Evolutionary conservation across 92 coral and sea anemone species (phyloP).

Genomic region (Virgularia gustaviana): DNA sequence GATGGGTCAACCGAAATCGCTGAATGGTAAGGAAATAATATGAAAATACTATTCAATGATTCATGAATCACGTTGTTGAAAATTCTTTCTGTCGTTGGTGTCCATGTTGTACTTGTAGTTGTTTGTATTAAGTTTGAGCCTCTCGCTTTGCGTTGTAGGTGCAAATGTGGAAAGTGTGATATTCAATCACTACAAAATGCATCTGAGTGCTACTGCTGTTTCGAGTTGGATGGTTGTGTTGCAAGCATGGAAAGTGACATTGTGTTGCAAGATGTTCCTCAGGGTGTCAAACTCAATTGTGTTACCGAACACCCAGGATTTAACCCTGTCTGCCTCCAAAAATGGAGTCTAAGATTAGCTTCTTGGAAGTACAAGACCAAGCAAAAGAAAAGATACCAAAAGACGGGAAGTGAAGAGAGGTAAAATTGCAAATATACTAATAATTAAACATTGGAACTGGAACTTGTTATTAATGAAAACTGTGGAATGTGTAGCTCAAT

Average conservation of each 20-base stretch:
- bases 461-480: too few species aligned
- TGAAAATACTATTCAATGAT: too few species aligned
- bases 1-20: constrained; percentile 33
- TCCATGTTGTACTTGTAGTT: neutral
- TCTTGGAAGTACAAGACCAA: constrained; percentile 34
- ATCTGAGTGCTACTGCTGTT: constrained; percentile 61
- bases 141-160: too few species aligned
- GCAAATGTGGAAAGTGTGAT: constrained; percentile 51
- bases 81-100: neutral
- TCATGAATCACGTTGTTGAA: too few species aligned
- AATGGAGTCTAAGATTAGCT: constrained; percentile 39
- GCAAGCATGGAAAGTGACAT: constrained; percentile 44
- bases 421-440: too few species aligned
- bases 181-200: constrained; percentile 32
- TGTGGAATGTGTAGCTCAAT: too few species aligned
- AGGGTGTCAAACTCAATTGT: constrained; percentile 20
- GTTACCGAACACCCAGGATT: constrained; percentile 40
- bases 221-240: constrained; percentile 49
- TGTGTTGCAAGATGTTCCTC: constrained; percentile 43
- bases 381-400: constrained; percentile 27
- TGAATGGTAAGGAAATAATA: constrained; percentile 49
- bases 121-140: neutral
- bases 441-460: too few species aligned
- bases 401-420: constrained; percentile 36
- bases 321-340: constrained; percentile 42